Evolutionary conservation across 1,140 invertebrate genomes (phyloP), one percentile per base, ranked within the genome.

Genomic region (Sipha flava): DNA sequence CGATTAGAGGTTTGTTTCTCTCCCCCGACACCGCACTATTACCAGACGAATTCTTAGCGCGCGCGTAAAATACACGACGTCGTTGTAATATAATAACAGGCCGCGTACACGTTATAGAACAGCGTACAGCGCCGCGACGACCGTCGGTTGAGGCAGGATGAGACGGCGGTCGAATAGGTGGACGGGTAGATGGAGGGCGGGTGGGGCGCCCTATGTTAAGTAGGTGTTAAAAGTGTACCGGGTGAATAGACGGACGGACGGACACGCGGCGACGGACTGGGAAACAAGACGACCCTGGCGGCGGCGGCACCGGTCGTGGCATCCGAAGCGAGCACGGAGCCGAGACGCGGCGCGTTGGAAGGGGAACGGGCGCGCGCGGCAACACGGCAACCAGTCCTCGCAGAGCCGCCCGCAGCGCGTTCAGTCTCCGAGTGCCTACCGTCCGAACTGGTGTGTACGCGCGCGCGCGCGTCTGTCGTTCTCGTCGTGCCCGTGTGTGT

Each of bases 211-310:
- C 37, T 43, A 43, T 40, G 73, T 77, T 77, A 77, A 77, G 73
- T 77, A 77, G 73, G 73, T 77, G 73, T 77, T 77, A 77, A 77
- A 77, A 77, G 47, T 77, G 73, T 77, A 43, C 52, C 52, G 73
- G 73, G 29, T 12, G 73, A 70, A 49, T 14, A 21, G 14, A 72
- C 68, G 37, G 59, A 62, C 57, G 23, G 66, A 72, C 68, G 21
- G 23, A 40, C 29, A 2, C 43, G 45, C 68, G 29, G 45, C 45
- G 40, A n/a, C 31, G 49, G 40, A 52, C 26, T 52, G 64, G 64
- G 66, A 47, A 70, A 70, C 66, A 70, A 70, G 66, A 47, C 43
- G 66, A 70, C 66, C 66, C 66, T 70, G 66, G 66, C 66, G 66
- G 66, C 66, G 16, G 66, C 18, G 5, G 54, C 54, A 12, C n/a